Percentiles rank a stretch among this genome's conserved stretches.
Evolutionary conservation across 2,113 vertebrate species (phyloP).

Genomic region (Canis aureus): DNA sequence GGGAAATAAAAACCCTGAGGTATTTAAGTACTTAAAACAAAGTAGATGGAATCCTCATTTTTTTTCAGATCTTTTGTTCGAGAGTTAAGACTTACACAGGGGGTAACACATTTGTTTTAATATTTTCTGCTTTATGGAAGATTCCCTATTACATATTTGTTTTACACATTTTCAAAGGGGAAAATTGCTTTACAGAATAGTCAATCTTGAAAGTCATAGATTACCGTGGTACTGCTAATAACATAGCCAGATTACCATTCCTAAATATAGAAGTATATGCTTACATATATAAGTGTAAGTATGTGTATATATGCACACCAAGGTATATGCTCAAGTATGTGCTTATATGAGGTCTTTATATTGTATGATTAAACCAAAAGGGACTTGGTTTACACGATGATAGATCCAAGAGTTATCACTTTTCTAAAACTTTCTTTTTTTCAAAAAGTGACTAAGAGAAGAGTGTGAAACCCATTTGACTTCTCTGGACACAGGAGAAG

Average conservation of each 20-base stretch:
- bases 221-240: not conserved
- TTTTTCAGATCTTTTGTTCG: constrained; percentile 22
- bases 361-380: not conserved
- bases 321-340: not conserved
- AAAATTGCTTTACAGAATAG: constrained; percentile 41
- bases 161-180: constrained; percentile 28
- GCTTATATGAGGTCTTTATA: not conserved
- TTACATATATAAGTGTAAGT: not conserved
- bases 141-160: constrained; percentile 24
- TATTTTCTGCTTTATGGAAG: constrained; percentile 1
- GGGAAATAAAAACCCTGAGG: not conserved
- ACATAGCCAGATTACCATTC: not conserved
- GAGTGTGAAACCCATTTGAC: not conserved
- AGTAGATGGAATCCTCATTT: not conserved
- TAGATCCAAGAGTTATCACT: not conserved
- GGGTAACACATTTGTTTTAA: constrained; percentile 28
- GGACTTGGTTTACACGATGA: not conserved
- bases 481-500: not conserved
- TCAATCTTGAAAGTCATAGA: not conserved
- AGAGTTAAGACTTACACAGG: constrained; percentile 51
- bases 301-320: not conserved
- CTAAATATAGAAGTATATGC: not conserved
- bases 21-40: constrained; percentile 55
- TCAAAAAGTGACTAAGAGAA: not conserved
- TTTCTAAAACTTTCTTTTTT: not conserved